Conservation (phyloP, 2,113 vertebrate species). For the Brachyistius frenatus region DNA sequence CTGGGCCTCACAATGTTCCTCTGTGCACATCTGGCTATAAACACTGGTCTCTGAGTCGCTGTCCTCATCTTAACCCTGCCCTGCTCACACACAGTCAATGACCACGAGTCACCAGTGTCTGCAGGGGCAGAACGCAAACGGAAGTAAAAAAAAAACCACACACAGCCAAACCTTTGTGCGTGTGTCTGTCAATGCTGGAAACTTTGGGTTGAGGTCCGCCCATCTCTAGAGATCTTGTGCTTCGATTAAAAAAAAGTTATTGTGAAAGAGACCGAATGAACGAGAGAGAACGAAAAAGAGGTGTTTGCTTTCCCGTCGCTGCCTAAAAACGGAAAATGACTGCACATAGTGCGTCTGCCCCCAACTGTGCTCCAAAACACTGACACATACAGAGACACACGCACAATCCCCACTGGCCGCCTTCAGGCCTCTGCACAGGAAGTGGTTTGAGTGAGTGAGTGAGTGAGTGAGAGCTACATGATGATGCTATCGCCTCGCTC, state of each 20-base stretch:
- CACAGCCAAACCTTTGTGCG: constrained; percentile 34
- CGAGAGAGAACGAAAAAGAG: constrained; percentile 26
- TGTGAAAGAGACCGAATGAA: constrained; percentile 50
- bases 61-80: constrained; percentile 67
- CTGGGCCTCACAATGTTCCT: constrained; percentile 66
- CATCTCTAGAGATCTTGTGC: constrained; percentile 52
- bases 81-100: constrained; percentile 48
- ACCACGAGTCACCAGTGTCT: constrained; percentile 58
- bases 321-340: constrained; percentile 73
- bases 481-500: constrained; percentile 47
- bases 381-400: constrained; percentile 34
- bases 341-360: constrained; percentile 52
- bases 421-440: constrained; percentile 70
- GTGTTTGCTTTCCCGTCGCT: constrained; percentile 50
- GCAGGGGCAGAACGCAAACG: constrained; percentile 53
- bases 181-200: constrained; percentile 61
- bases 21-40: constrained; percentile 78
- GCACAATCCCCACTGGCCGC: constrained; percentile 49
- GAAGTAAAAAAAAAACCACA: constrained; percentile 20
- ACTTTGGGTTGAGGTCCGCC: constrained; percentile 46
- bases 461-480: constrained; percentile 52
- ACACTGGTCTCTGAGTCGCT: constrained; percentile 56
- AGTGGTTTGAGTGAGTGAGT: constrained; percentile 70
- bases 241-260: constrained; percentile 56
- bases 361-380: constrained; percentile 17